Evolutionary conservation across 2,113 vertebrate genomes (phyloP).

Genomic region (Phoxinus phoxinus): DNA sequence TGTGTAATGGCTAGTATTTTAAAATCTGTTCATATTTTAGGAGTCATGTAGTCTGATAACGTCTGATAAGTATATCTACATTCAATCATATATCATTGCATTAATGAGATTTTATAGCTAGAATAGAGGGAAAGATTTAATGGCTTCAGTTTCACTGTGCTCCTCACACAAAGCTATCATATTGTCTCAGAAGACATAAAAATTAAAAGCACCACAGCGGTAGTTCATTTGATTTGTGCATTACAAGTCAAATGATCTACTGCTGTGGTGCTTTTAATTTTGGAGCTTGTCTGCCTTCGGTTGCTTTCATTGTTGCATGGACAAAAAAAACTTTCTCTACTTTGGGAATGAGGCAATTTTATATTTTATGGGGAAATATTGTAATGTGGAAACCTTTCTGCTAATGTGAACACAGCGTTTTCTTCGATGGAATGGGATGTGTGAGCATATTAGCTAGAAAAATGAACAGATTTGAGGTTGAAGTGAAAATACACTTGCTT

Average conservation of each 20-base stretch:
- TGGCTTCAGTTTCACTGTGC: not conserved
- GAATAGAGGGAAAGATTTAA: not conserved
- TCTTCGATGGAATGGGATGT: not conserved
- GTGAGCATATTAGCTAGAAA: not conserved
- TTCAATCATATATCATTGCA: too few relatives aligned
- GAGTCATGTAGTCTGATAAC: not conserved
- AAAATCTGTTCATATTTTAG: not conserved
- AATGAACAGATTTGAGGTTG: not conserved
- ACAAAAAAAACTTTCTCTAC: not conserved
- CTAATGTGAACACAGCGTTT: not conserved
- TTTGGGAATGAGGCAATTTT: not conserved
- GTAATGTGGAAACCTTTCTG: not conserved
- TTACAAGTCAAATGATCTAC: not conserved
- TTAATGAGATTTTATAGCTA: not conserved
- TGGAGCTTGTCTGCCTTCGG: not conserved
- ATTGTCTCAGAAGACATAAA: not conserved
- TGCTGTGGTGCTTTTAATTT: not conserved
- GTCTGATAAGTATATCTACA: not conserved
- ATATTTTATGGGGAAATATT: not conserved
- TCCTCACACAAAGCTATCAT: not conserved
- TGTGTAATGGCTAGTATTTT: not conserved
- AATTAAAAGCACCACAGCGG: not conserved
- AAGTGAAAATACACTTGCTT: not conserved
- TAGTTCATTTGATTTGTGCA: not conserved
- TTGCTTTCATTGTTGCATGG: not conserved